Conservation (phyloP, 2,113 vertebrate species). For the Thymallus thymallus region DNA sequence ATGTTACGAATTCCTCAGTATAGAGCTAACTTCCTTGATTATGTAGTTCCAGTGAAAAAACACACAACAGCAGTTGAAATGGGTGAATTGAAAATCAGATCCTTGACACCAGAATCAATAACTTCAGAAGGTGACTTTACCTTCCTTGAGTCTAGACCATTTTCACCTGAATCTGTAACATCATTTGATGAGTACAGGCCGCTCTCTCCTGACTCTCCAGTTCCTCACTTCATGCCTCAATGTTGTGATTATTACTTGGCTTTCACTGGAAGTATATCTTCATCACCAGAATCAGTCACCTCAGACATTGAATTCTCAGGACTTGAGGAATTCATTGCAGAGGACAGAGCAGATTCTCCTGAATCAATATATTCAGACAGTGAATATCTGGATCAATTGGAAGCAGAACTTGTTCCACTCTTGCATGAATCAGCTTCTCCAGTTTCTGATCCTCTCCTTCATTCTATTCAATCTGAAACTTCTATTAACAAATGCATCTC, state of each 20-base stretch:
- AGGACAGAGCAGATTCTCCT: not conserved
- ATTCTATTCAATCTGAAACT: too few species aligned
- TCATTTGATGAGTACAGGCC: slow-evolving; percentile 1
- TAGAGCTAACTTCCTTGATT: too few species aligned
- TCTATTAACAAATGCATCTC: too few species aligned
- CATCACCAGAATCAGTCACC: not conserved
- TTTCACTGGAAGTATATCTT: not conserved
- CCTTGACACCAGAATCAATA: slow-evolving; percentile 15
- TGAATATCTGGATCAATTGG: not conserved
- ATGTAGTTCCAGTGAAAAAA: too few species aligned
- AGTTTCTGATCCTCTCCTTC: too few species aligned
- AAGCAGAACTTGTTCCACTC: too few species aligned
- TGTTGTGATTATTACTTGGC: not conserved
- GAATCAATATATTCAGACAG: not conserved
- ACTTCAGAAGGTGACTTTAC: not conserved
- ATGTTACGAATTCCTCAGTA: too few species aligned
- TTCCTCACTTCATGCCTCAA: not conserved
- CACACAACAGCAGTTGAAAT: too few species aligned
- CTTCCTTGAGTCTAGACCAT: not conserved
- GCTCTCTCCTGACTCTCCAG: slow-evolving; percentile 15
- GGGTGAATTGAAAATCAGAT: not conserved
- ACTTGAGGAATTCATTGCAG: not conserved
- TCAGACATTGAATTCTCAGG: not conserved
- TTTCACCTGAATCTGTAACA: not conserved
- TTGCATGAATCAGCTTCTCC: too few species aligned